phyloP scores from a whole-genome alignment of 1,140 invertebrate genomes.

The Dendrolimus punctatus region DNA sequence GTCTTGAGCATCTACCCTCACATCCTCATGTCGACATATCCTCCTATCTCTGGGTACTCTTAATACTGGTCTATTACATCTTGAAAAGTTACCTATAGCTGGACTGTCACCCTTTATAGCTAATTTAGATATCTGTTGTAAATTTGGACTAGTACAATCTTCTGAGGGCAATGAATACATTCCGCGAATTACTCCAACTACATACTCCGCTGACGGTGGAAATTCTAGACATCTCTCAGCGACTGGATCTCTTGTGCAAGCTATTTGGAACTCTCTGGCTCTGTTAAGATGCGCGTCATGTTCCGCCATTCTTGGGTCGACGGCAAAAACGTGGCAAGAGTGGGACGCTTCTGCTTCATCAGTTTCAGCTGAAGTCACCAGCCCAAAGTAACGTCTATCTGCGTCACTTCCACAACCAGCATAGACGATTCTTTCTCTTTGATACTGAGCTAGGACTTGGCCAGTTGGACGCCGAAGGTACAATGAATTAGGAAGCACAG shows the following conservation, averaged over 20 bases:
- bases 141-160: slow-evolving; percentile 48
- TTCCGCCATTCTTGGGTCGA: slow-evolving; percentile 88
- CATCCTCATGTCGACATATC: slow-evolving; percentile 42
- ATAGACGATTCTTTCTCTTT: slow-evolving; percentile 88
- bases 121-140: slow-evolving; percentile 61
- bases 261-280: slow-evolving; percentile 84
- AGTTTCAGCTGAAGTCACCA: slow-evolving; percentile 81
- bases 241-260: slow-evolving; percentile 81
- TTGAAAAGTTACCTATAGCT: slow-evolving; percentile 44
- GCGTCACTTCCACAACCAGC: slow-evolving; percentile 92
- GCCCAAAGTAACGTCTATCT: slow-evolving; percentile 92
- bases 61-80: slow-evolving; percentile 44
- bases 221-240: slow-evolving; percentile 88
- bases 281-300: slow-evolving; percentile 84
- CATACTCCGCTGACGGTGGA: slow-evolving; percentile 88
- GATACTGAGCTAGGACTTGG: slow-evolving; percentile 77
- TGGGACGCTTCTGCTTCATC: slow-evolving; percentile 76
- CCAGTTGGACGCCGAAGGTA: slow-evolving; percentile 81
- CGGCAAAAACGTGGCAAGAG: slow-evolving; percentile 96
- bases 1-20: slow-evolving; percentile 42
- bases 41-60: slow-evolving; percentile 40
- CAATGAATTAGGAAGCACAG: slow-evolving; percentile 85
- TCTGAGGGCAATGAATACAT: slow-evolving; percentile 75
- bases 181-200: slow-evolving; percentile 82
- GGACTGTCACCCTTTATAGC: slow-evolving; percentile 56